Base-by-base conservation (phyloP, 2,888 invertebrate species). In the Agriotes lineatus region DNA sequence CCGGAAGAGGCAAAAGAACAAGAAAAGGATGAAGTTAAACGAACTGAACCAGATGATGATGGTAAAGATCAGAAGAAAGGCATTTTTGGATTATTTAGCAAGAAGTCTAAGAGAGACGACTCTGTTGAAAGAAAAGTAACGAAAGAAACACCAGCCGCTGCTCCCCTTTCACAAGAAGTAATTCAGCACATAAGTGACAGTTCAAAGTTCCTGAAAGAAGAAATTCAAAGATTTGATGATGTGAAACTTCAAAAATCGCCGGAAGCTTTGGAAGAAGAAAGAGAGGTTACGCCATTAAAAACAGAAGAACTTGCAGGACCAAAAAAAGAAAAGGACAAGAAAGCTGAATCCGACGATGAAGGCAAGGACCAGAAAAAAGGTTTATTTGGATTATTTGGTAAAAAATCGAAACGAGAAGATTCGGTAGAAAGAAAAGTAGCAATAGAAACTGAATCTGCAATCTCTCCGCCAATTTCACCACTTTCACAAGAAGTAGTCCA, bases 161-260 rank as follows among this genome's bases (percentile, higher is more conserved):
- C 16, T 0, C 14, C 22, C 1, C 42, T 62, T 25, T 62, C 61
- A n/a, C 73, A 78, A 57, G 71, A 76, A 35, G 75, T 74, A 7
- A 67, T 79, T 14, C 70, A 74, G 72, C 62, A 77, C 30, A 81
- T 81, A 75, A 52, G 14, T 0, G 45, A 69, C 16, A 54, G 44
- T 2, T 22, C 52, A 35, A 30, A 59, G 12, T 69, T 69, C 30
- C 25, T 69, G 22, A 22, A 25, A n/a, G 58, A 69, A 16, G 69
- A 69, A 69, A 22, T 69, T 10, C 39, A 14, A 2, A 37, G 50
- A 30, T 69, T 37, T 18, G 10, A 66, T 1, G 66, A 59, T 22
- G 54, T 56, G 9, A 54, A 5, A 16, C 6, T 6, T 33, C 5
- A 5, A 30, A 54, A 9, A 48, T 7, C 19, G 12, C 18, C 9